These are phyloP conservation scores for Oncopodura yosiiana DNA, from an alignment of 1,140 invertebrate genomes.

Conservation along the genomic window DNA sequence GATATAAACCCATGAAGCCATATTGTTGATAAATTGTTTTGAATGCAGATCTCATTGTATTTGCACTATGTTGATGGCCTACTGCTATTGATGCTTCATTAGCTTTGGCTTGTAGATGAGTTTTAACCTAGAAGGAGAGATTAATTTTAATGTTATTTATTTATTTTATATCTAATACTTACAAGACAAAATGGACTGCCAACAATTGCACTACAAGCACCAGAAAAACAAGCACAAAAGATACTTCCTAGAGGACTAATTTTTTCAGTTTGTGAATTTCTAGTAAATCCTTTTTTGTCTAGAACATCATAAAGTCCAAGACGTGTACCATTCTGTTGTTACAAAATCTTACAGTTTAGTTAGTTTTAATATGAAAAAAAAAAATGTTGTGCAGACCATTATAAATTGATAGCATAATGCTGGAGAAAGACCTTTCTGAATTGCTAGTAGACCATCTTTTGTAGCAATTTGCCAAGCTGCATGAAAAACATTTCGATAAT, in stretches of 20 bases:
- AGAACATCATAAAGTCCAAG: slow-evolving; percentile 66
- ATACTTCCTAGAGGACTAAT: slow-evolving; percentile 39
- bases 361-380: too few species aligned
- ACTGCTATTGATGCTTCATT: slow-evolving; percentile 65
- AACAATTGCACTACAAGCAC: slow-evolving; percentile 55
- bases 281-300: slow-evolving; percentile 58
- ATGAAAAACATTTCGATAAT: slow-evolving; percentile 54
- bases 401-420: slow-evolving; percentile 63
- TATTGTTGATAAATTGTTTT: slow-evolving; percentile 55
- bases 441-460: slow-evolving; percentile 56
- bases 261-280: slow-evolving; percentile 57
- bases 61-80: slow-evolving; percentile 71
- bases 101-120: slow-evolving; percentile 72
- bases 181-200: slow-evolving; percentile 76
- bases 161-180: slow-evolving; percentile 31
- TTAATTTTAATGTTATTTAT: too few species aligned
- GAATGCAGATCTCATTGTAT: slow-evolving; percentile 57
- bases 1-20: slow-evolving; percentile 62
- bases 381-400: too few species aligned
- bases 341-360: too few species aligned
- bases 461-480: slow-evolving; percentile 55
- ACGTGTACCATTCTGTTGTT: slow-evolving; percentile 59
- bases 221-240: slow-evolving; percentile 61
- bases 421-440: slow-evolving; percentile 80
- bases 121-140: slow-evolving; percentile 60